Evolutionary conservation across 1,140 invertebrate species (phyloP).

Genomic region (Drosophila funebris): DNA sequence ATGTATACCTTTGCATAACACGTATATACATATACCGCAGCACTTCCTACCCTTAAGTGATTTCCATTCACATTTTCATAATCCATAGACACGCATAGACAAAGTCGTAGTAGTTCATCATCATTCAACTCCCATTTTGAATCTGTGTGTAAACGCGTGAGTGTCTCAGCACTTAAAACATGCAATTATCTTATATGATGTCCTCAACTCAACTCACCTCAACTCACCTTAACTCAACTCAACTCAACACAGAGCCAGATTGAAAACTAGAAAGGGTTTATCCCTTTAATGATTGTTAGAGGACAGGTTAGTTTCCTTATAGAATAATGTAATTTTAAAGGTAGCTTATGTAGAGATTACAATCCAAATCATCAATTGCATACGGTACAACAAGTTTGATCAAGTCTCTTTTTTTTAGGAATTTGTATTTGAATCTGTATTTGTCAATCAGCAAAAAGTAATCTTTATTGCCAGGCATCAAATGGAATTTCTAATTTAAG

Average conservation of each 20-base stretch:
- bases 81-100: not conserved
- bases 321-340: too few relatives aligned
- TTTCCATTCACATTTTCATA: too few relatives aligned
- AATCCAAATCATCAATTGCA: too few relatives aligned
- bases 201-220: too few relatives aligned
- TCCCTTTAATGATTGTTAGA: slow-evolving; percentile 3
- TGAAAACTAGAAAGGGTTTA: slow-evolving; percentile 4
- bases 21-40: not conserved
- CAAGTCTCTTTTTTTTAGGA: too few relatives aligned
- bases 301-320: not conserved
- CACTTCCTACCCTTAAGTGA: too few relatives aligned
- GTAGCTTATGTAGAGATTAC: too few relatives aligned
- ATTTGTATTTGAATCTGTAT: not conserved
- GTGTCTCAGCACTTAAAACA: slow-evolving; percentile 17
- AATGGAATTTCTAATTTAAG: too few relatives aligned
- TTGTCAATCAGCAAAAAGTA: not conserved
- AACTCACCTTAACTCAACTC: too few relatives aligned
- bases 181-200: slow-evolving; percentile 19
- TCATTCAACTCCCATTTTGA: slow-evolving; percentile 37
- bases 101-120: slow-evolving; percentile 47
- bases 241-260: too few relatives aligned
- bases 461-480: too few relatives aligned
- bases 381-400: too few relatives aligned
- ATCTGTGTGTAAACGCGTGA: not conserved
- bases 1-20: not conserved